A percentile compares a stretch with the other conserved stretches of the same genome.
Evolutionary conservation across 1,140 invertebrate genomes (phyloP).

Genomic region (Cryptotermes secundus): DNA sequence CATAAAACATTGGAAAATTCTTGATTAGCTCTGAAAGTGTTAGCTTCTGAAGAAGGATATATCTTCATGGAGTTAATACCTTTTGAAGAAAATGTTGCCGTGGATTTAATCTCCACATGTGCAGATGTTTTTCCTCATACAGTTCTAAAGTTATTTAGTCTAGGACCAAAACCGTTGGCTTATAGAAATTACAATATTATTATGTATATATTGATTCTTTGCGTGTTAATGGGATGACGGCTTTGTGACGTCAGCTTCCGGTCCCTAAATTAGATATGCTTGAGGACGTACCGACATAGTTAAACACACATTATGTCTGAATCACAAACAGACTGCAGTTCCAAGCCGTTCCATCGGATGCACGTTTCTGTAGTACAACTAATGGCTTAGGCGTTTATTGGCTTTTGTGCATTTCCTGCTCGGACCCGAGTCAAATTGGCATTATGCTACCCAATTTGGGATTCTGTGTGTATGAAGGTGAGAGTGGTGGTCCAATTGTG

Average conservation of each 20-base stretch:
- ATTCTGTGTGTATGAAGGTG: background rate
- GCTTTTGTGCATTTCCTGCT: conserved; percentile 1
- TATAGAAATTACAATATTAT: no score
- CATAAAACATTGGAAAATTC: no score
- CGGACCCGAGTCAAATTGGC: background rate
- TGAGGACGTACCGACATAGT: background rate
- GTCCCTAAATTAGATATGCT: background rate
- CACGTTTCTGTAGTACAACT: background rate
- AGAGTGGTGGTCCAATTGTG: background rate
- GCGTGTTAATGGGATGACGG: background rate
- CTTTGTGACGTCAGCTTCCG: background rate
- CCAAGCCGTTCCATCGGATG: background rate
- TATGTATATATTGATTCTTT: background rate
- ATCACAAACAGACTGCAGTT: background rate
- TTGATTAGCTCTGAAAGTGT: no score
- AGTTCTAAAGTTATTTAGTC: no score
- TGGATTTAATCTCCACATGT: no score
- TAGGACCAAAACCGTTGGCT: no score
- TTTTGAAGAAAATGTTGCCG: no score
- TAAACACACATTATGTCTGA: background rate
- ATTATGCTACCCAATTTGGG: conserved; percentile 10
- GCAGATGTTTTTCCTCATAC: no score
- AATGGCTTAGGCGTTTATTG: background rate
- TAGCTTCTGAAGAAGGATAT: no score
- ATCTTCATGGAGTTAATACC: no score